Conservation (phyloP, 2,113 vertebrate species). For the Anhinga rufa region DNA sequence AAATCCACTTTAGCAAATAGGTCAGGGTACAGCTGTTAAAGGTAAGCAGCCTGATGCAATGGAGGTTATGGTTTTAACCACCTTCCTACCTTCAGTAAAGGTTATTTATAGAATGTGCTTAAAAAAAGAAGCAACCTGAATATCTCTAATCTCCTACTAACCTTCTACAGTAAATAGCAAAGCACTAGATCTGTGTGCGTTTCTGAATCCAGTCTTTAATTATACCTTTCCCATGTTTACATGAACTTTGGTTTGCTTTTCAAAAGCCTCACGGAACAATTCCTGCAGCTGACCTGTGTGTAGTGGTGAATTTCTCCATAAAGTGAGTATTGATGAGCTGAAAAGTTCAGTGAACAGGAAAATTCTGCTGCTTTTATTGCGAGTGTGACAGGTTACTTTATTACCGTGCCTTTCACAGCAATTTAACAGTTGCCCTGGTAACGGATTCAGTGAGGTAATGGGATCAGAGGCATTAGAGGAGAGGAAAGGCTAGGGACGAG, state of each 20-base stretch:
- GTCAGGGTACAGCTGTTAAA: background rate
- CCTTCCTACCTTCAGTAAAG: slow-evolving; percentile 1
- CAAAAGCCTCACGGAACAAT: slow-evolving; percentile 65
- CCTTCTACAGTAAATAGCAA: slow-evolving; percentile 2
- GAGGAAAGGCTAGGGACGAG: slow-evolving; percentile 70
- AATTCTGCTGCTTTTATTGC: slow-evolving; percentile 85
- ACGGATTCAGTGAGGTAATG: slow-evolving; percentile 85
- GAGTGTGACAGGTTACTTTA: slow-evolving; percentile 86
- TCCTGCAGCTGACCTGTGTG: slow-evolving; percentile 66
- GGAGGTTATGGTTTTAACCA: slow-evolving; percentile 22
- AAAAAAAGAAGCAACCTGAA: slow-evolving; percentile 18
- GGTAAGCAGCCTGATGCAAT: background rate
- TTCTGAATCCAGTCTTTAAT: slow-evolving; percentile 58
- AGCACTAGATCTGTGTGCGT: background rate
- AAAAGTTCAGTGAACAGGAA: slow-evolving; percentile 87
- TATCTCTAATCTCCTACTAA: slow-evolving; percentile 26
- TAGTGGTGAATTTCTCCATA: slow-evolving; percentile 76
- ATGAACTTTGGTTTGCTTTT: slow-evolving; percentile 74
- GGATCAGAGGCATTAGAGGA: slow-evolving; percentile 77
- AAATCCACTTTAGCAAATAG: slow-evolving; percentile 15
- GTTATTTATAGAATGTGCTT: slow-evolving; percentile 34
- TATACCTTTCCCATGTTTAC: slow-evolving; percentile 70
- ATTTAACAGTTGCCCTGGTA: slow-evolving; percentile 88
- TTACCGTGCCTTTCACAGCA: slow-evolving; percentile 85
- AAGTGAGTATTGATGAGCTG: slow-evolving; percentile 82